Base-by-base conservation (phyloP, 2,113 vertebrate genomes). In the Carollia perspicillata region DNA sequence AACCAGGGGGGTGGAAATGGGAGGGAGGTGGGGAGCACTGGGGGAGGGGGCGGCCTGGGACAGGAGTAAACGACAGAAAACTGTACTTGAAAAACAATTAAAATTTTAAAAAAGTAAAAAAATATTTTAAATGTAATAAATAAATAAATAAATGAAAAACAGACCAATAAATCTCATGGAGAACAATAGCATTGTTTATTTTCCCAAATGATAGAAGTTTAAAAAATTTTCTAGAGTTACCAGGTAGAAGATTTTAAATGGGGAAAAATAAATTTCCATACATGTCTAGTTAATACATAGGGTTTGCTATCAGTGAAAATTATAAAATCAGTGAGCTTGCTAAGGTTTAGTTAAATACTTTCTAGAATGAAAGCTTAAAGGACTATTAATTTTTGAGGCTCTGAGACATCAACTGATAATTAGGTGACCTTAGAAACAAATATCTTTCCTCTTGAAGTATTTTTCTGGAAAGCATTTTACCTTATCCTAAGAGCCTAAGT, bases 401-500 rank as follows among this genome's bases (percentile, higher is more conserved):
- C 69, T 8, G 28, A 81, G 33, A 91, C 1, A 49, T 84, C 35
- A 40, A 7, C 12, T 33, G 16, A 51, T 90, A 87, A 83, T 51
- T 77, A 83, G 51, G 58, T 90, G 49, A 80, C 16, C 42, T 92
- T 83, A 95, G 55, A 94, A 92, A 89, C 28, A 89, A 93, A 74
- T 72, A 18, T 49, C 53, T 51, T 60, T 37, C 65, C 20, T 47
- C 35, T 14, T 23, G 10, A 35, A 63, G 23, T 53, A 77, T 75
- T 69, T 91, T 94, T 87, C 71, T 69, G 9, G 69, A 68, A 68
- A 88, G 2, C 18, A 8, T 83, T 87, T 40, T 16, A 47, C 51
- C 4, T 93, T 72, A 92, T 37, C 71, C 51, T 80, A 74, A 49
- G 26, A 35, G 13, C 11, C 94, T 80, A 47, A 74, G 44, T n/a